phyloP scores from a whole-genome alignment of 2,797 vertebrate genomes.

The Kryptopterus vitreolus region DNA sequence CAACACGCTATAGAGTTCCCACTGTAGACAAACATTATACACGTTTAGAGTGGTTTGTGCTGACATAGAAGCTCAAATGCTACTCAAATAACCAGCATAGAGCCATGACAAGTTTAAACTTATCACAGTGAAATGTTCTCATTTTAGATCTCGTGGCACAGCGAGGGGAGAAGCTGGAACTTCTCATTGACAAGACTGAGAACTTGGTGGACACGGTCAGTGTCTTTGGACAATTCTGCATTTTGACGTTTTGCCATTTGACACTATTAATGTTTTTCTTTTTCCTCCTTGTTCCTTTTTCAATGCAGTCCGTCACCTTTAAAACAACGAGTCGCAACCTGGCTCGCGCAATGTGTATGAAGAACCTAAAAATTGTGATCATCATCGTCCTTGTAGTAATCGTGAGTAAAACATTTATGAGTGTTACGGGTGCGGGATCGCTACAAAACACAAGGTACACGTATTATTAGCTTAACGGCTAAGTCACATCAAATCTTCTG shows the following conservation, averaged over 20 bases:
- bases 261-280: background rate
- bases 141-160: constrained; percentile 92
- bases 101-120: background rate
- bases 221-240: constrained; percentile 39
- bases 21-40: background rate
- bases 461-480: too few relatives aligned
- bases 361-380: constrained; percentile 95
- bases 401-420: constrained; percentile 20
- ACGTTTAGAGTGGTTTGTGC: background rate
- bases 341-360: constrained; percentile 97
- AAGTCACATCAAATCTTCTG: background rate
- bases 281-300: constrained; percentile 19
- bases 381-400: constrained; percentile 84
- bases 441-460: background rate
- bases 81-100: background rate
- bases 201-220: constrained; percentile 97
- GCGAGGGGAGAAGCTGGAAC: constrained; percentile 93
- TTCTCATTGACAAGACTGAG: constrained; percentile 98
- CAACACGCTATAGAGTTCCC: background rate
- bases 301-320: constrained; percentile 90
- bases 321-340: constrained; percentile 98
- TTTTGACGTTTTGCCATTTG: background rate
- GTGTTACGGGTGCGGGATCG: background rate
- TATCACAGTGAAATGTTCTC: background rate
- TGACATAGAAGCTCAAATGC: too few relatives aligned